Evolutionary conservation across 64 coral and sea anemone species (phyloP), one percentile per base, ranked within the genome.

Genomic region (Anthopleura sola): DNA sequence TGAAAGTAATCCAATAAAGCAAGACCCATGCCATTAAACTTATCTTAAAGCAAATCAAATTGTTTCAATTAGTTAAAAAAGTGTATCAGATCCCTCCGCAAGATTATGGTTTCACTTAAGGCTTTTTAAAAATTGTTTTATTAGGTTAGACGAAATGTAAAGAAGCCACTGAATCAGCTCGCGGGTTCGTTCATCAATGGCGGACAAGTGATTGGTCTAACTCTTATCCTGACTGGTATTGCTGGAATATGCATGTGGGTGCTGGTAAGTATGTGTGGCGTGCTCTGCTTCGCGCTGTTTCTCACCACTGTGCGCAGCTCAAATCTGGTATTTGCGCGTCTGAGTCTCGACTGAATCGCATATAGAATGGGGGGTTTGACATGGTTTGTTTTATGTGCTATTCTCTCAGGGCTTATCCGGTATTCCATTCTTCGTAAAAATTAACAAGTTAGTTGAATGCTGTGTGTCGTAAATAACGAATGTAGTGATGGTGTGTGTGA

Each of bases 191-290:
- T 98, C 82, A 86, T 98, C 34, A 94, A 94, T 26, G 96, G 96
- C 5, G 86, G 92, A 10, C 96, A 92, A 29, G 79, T 98, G 21
- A 98, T 98, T 32, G 96, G 92, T 0, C 49, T 98, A 20, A 94
- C 93, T 28, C 68, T 98, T 14, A 87, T 98, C 16, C 78, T 98
- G 0, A 94, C 96, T 2, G 96, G 86, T 18, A 98, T 98, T 38
- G 90, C 92, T 28, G 96, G 96, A 1, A 85, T 98, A 11, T 87
- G 87, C 50, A 94, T 98, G 9, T 98, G 95, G 95, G 13, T 88
- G 68, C 23, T 94, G 86, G 95, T 98, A 87, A 86, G 93, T 88
- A 36, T 32, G 46, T 7, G 33, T 55, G n/a, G n/a, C n/a, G n/a
- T n/a, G n/a, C n/a, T n/a, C n/a, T n/a, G n/a, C n/a, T n/a, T n/a